Evolutionary conservation across 2,797 vertebrate genomes (phyloP), one percentile per base, ranked within the genome.

Genomic region (Botia almorhae): DNA sequence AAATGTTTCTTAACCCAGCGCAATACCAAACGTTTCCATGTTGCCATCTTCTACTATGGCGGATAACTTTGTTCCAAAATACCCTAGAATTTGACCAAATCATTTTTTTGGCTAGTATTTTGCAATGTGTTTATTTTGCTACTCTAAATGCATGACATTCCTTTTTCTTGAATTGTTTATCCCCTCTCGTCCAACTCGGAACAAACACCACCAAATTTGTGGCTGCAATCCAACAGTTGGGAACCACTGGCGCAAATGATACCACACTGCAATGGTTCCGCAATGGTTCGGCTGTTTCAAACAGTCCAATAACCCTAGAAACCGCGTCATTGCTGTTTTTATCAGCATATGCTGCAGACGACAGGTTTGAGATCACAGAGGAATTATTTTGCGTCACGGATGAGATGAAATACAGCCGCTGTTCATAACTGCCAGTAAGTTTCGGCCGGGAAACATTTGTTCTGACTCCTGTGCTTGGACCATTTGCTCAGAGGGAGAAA

Each of bases 401-500:
- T 11, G 60, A 50, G 56, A 73, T 51, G 29, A 75, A 69, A 80
- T 80, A 63, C 46, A 77, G 77, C 72, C 63, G 43, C 55, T 50
- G 76, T 61, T 21, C 26, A 33, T 71, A 65, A 50, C 70, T 51
- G 55, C 55, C 69, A 5, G 68, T 39, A 29, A 77, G 69, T 81
- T 70, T 69, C 55, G 71, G 61, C 72, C 76, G 56, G n/a, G 80
- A 36, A 82, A 78, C 56, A 78, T 84, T 82, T 81, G 78, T 78
- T 77, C 53, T 56, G 63, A 39, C 33, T 74, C 58, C n/a, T 7
- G 53, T 26, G 58, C 76, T 65, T 68, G 58, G 56, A 26, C 76
- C 69, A 76, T 76, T 61, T 82, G 69, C 65, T 68, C 51, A 39
- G 63, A 61, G 76, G 43, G 29, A 61, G 26, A 73, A 81, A 80